Conservation (phyloP, 37 sponge, comb jelly and placozoan species). For the Diacarnus erythraeanus region DNA sequence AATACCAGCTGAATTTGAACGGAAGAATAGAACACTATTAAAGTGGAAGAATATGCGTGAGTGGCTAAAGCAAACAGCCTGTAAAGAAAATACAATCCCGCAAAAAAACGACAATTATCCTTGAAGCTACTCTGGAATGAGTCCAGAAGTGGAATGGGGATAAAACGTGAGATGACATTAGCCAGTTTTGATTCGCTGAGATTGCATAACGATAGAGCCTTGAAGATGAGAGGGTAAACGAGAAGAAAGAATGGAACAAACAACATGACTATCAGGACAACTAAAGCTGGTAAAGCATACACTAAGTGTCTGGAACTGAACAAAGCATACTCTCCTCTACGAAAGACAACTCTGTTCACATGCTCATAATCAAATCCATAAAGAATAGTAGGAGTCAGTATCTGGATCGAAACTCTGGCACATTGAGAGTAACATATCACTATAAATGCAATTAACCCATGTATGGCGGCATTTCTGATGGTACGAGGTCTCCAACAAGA, state of each 20-base stretch:
- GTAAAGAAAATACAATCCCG: slow-evolving; percentile 53
- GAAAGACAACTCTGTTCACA: not conserved
- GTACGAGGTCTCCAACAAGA: not conserved
- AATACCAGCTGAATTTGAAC: slow-evolving; percentile 7
- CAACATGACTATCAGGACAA: slow-evolving; percentile 1
- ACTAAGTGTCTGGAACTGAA: slow-evolving; percentile 27
- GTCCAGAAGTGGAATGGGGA: slow-evolving; percentile 40
- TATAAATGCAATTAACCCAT: slow-evolving; percentile 36
- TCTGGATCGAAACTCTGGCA: slow-evolving; percentile 30
- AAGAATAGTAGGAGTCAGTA: slow-evolving; percentile 5
- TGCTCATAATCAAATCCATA: not conserved
- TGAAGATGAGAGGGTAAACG: slow-evolving; percentile 26
- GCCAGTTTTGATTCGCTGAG: slow-evolving; percentile 26
- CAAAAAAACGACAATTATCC: slow-evolving; percentile 42
- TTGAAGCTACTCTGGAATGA: slow-evolving; percentile 41
- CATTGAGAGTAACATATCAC: slow-evolving; percentile 53
- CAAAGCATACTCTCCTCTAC: slow-evolving; percentile 16
- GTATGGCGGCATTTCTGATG: slow-evolving; percentile 1
- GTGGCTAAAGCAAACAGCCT: not conserved
- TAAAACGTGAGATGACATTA: not conserved
- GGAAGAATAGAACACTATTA: not conserved
- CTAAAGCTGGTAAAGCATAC: slow-evolving; percentile 53
- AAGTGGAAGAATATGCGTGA: not conserved
- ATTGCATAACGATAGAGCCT: slow-evolving; percentile 10
- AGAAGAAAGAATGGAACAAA: slow-evolving; percentile 33